A percentile compares a stretch with the other conserved stretches of the same genome.
Conservation (phyloP, 2,888 invertebrate species). For the Lasioglossum villosulum region DNA sequence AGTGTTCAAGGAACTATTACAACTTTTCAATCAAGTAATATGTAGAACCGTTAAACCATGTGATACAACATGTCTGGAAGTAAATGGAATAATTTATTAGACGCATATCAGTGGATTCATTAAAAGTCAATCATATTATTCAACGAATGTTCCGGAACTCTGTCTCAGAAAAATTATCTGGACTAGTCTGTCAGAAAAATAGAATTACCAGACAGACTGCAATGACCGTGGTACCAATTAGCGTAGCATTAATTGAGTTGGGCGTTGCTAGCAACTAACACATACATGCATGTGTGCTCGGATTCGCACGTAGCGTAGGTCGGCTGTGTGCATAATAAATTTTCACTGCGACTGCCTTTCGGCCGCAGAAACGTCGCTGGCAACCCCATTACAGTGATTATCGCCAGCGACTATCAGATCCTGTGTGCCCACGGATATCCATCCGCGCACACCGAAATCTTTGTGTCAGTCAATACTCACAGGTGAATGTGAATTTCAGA, state of each 20-base stretch:
- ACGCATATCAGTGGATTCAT: background rate
- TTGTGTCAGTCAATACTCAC: slow-evolving; percentile 16
- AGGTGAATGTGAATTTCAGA: background rate
- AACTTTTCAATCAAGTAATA: too few relatives aligned
- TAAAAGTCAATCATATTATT: background rate
- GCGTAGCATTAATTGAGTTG: slow-evolving; percentile 73
- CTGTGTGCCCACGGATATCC: background rate
- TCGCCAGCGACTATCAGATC: slow-evolving; percentile 46
- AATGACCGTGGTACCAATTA: slow-evolving; percentile 67
- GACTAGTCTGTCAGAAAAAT: slow-evolving; percentile 49
- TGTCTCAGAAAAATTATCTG: slow-evolving; percentile 51
- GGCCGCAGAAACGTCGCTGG: slow-evolving; percentile 63
- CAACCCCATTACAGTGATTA: slow-evolving; percentile 72
- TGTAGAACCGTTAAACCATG: too few relatives aligned
- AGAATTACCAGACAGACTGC: slow-evolving; percentile 64
- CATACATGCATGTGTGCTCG: slow-evolving; percentile 41
- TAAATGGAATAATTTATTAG: background rate
- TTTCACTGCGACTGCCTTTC: slow-evolving; percentile 69
- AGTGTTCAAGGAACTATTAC: too few relatives aligned
- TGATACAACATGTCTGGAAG: too few relatives aligned
- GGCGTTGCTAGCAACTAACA: slow-evolving; percentile 62
- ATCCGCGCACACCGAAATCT: background rate
- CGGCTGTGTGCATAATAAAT: slow-evolving; percentile 69
- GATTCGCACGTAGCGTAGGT: slow-evolving; percentile 39
- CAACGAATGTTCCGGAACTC: slow-evolving; percentile 14